These are phyloP conservation scores for Plotosus lineatus DNA, from an alignment of 2,113 vertebrate species.

Conservation along the genomic window DNA sequence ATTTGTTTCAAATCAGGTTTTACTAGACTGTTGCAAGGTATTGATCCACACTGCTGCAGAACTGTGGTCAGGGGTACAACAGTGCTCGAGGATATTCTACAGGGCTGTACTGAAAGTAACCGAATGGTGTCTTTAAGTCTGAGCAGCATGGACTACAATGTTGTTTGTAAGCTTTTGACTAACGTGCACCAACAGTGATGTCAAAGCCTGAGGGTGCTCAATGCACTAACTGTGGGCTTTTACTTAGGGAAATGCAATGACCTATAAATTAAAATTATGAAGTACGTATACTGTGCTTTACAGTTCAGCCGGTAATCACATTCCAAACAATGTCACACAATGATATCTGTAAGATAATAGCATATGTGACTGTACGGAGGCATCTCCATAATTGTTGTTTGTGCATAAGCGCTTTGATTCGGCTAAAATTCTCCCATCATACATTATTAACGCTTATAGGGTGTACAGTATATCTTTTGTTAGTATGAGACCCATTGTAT, in stretches of 20 bases:
- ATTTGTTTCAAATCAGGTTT: constrained; percentile 18
- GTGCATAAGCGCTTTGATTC: constrained; percentile 13
- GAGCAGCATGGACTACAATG: constrained; percentile 19
- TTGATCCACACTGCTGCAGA: constrained; percentile 7
- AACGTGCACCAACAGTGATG: constrained; percentile 15
- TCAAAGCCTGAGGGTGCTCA: neutral
- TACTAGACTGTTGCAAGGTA: constrained; percentile 21
- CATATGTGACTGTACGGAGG: constrained; percentile 4
- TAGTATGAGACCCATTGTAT: neutral
- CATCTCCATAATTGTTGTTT: constrained; percentile 36
- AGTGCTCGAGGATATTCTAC: constrained; percentile 1
- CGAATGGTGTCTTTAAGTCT: constrained; percentile 4
- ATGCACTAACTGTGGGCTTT: neutral
- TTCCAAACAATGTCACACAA: constrained; percentile 38
- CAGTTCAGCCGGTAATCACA: constrained; percentile 27
- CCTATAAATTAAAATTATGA: neutral
- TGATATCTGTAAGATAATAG: constrained; percentile 22
- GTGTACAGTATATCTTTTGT: constrained; percentile 20
- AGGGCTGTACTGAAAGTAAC: constrained; percentile 6
- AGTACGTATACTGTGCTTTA: constrained; percentile 21
- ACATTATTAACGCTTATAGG: no score
- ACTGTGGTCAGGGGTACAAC: constrained; percentile 11
- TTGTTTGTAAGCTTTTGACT: constrained; percentile 26
- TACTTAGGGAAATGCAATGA: neutral
- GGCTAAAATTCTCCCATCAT: constrained; percentile 18